These are phyloP conservation scores for Podotricha telesiphe DNA, from an alignment of 2,888 invertebrate species.

Conservation along the genomic window DNA sequence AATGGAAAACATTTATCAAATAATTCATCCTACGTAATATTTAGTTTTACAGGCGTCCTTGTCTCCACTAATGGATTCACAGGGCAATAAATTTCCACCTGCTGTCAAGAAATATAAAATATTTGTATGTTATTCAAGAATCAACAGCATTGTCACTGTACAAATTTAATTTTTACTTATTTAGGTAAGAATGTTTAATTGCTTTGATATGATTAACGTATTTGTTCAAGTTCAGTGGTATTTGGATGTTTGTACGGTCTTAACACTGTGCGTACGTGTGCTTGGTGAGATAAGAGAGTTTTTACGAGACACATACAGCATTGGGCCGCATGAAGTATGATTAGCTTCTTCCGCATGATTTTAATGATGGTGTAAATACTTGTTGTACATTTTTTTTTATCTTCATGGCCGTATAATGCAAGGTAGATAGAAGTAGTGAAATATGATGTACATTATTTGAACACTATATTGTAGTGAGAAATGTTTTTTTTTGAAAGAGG, in stretches of 20 bases:
- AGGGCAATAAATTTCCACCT: slow-evolving; percentile 69
- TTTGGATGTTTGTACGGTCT: slow-evolving; percentile 59
- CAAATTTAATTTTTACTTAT: slow-evolving; percentile 70
- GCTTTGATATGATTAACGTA: slow-evolving; percentile 64
- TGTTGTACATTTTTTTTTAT: not conserved
- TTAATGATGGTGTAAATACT: not conserved
- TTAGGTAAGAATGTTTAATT: slow-evolving; percentile 76
- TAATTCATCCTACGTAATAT: slow-evolving; percentile 40
- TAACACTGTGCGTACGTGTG: slow-evolving; percentile 51
- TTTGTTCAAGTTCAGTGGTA: slow-evolving; percentile 60
- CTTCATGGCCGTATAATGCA: not conserved
- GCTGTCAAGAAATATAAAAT: slow-evolving; percentile 67
- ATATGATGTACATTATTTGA: too few species aligned
- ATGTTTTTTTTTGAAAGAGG: not conserved
- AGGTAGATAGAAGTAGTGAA: too few species aligned
- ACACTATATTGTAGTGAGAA: too few species aligned
- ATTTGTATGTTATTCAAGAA: slow-evolving; percentile 72
- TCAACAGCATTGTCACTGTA: slow-evolving; percentile 70
- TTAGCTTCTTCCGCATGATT: slow-evolving; percentile 49
- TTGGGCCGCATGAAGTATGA: slow-evolving; percentile 45
- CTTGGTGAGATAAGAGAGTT: slow-evolving; percentile 59
- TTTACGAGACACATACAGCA: slow-evolving; percentile 61
- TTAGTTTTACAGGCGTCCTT: slow-evolving; percentile 46
- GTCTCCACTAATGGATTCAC: slow-evolving; percentile 58
- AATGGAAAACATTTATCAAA: slow-evolving; percentile 50